Percentiles rank a stretch among this genome's conserved stretches.
Conservation (phyloP, 2,113 vertebrate species). For the Oreochromis tanganicae region DNA sequence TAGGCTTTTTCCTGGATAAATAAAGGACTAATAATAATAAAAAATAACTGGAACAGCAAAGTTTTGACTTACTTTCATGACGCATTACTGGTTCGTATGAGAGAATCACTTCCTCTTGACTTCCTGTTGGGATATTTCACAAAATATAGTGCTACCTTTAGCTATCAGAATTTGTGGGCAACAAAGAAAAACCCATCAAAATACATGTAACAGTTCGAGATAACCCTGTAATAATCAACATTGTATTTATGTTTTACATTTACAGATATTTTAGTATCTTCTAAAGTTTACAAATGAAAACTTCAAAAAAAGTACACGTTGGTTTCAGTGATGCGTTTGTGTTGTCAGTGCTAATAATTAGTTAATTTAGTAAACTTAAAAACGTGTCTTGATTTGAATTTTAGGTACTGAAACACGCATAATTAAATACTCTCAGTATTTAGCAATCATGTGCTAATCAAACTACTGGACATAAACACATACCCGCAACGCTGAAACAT, state of each 20-base stretch:
- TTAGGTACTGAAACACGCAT: background rate
- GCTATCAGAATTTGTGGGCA: background rate
- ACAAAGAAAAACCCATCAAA: background rate
- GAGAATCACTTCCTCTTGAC: slow-evolving; percentile 91
- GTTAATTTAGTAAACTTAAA: background rate
- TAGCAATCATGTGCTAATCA: background rate
- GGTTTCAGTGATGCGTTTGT: background rate
- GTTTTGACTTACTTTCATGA: slow-evolving; percentile 85
- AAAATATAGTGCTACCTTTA: background rate
- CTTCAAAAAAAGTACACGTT: background rate
- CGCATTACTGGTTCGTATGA: slow-evolving; percentile 93
- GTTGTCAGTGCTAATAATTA: background rate
- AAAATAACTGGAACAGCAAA: background rate
- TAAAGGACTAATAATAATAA: background rate
- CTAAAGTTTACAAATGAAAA: background rate
- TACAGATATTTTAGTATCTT: background rate
- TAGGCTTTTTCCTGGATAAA: background rate
- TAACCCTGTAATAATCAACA: background rate
- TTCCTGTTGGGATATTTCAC: slow-evolving; percentile 76
- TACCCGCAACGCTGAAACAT: background rate
- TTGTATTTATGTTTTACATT: background rate
- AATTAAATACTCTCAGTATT: background rate
- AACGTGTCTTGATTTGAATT: background rate
- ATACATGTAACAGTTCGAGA: background rate
- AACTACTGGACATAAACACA: background rate